A percentile compares a stretch with the other conserved stretches of the same genome.
Conservation (phyloP, 2,797 vertebrate genomes). For the Hydrophis major region DNA sequence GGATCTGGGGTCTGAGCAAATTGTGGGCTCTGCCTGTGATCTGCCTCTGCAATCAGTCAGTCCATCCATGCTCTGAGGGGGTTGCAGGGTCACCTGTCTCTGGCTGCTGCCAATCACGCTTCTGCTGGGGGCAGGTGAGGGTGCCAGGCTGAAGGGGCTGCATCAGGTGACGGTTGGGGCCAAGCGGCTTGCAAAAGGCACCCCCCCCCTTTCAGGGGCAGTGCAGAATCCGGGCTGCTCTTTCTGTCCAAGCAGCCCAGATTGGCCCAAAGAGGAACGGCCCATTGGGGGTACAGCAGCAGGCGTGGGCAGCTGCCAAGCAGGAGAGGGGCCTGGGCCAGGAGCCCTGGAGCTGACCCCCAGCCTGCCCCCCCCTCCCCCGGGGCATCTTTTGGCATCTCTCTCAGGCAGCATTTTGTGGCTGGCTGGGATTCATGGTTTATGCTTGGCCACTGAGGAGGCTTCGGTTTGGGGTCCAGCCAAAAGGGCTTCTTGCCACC, state of each 20-base stretch:
- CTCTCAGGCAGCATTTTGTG: background rate
- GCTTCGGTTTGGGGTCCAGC: background rate
- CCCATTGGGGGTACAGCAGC: background rate
- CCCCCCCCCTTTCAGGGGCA: background rate
- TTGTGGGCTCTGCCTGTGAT: conserved; percentile 50
- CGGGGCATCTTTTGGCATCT: background rate
- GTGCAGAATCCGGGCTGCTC: background rate
- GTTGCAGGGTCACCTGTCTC: background rate
- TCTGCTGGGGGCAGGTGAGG: conserved; percentile 32
- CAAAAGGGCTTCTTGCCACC: background rate
- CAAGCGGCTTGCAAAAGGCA: background rate
- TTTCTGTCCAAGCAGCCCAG: background rate
- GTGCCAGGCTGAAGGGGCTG: conserved; percentile 46
- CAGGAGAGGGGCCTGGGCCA: background rate
- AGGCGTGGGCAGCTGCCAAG: background rate
- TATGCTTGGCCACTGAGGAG: background rate
- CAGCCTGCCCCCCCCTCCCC: background rate
- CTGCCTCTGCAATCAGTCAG: conserved; percentile 33
- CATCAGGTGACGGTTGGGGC: conserved; percentile 29
- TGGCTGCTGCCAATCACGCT: conserved; percentile 38
- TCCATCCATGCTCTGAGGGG: conserved; percentile 37
- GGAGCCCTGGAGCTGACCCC: background rate
- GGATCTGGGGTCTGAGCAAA: background rate
- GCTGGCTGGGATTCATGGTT: background rate
- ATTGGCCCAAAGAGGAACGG: background rate